phyloP scores from a whole-genome alignment of 1,140 invertebrate genomes.

The Riptortus pedestris region DNA sequence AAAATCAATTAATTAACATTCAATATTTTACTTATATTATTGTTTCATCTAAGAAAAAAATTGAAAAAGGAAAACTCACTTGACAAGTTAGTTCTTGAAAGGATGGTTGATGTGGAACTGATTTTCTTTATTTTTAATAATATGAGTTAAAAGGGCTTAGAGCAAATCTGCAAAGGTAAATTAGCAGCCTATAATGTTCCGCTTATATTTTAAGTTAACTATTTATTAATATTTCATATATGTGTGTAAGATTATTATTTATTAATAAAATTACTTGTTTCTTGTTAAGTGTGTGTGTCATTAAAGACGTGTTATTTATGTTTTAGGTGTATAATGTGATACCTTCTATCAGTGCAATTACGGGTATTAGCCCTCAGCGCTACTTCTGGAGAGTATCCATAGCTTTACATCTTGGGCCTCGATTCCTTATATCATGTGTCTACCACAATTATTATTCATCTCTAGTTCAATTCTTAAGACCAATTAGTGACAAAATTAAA shows the following conservation, averaged over 20 bases:
- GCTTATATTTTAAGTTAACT: no score
- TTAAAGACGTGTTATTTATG: not conserved
- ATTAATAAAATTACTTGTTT: not conserved
- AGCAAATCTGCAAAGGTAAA: no score
- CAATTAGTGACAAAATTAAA: constrained; percentile 10
- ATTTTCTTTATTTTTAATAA: no score
- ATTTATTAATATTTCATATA: no score
- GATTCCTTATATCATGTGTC: constrained; percentile 71
- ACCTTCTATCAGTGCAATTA: constrained; percentile 84
- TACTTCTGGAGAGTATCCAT: constrained; percentile 87
- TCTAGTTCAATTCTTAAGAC: not conserved
- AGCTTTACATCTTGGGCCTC: constrained; percentile 77
- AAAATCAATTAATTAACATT: no score
- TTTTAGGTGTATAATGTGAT: constrained; percentile 78
- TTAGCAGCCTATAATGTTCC: no score
- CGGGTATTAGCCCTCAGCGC: constrained; percentile 77
- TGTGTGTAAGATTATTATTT: no score
- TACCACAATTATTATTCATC: constrained; percentile 67
- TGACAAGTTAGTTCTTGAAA: no score
- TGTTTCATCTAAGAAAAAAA: not conserved
- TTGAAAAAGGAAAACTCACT: not conserved
- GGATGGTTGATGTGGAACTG: no score
- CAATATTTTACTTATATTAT: no score
- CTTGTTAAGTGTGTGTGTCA: not conserved
- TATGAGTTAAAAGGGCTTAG: no score